Evolutionary conservation across 2,113 vertebrate genomes (phyloP).

Genomic region (Silurus meridionalis): DNA sequence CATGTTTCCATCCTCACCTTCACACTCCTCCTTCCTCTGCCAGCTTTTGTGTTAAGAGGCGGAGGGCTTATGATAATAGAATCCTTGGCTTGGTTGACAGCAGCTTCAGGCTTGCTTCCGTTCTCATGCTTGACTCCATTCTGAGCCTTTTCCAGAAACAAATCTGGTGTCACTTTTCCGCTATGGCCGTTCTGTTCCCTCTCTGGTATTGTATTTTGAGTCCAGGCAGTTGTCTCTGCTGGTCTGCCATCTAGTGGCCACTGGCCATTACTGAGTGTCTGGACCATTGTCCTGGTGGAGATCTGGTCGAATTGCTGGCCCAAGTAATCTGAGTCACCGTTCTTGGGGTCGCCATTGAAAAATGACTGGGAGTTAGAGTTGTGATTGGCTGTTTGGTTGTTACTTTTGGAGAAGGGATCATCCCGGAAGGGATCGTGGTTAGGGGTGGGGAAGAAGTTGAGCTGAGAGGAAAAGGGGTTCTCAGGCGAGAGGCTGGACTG

Average conservation of each 20-base stretch:
- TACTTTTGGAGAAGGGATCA: constrained; percentile 78
- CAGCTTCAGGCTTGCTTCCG: constrained; percentile 52
- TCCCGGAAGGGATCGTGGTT: constrained; percentile 86
- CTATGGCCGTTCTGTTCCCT: constrained; percentile 71
- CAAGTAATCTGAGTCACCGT: constrained; percentile 77
- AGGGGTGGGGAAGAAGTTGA: constrained; percentile 85
- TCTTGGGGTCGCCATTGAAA: constrained; percentile 64
- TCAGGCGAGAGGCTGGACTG: constrained; percentile 71
- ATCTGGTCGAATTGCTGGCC: constrained; percentile 84
- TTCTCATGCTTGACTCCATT: constrained; percentile 68
- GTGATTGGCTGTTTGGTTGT: constrained; percentile 69
- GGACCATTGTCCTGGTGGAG: constrained; percentile 78
- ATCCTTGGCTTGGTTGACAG: constrained; percentile 68
- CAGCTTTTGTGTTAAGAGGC: constrained; percentile 82
- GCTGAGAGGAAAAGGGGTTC: constrained; percentile 76
- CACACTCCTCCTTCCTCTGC: constrained; percentile 81
- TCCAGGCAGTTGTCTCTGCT: constrained; percentile 45
- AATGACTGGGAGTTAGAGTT: constrained; percentile 58
- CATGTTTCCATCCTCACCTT: constrained; percentile 74
- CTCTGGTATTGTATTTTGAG: constrained; percentile 67
- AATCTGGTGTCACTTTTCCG: constrained; percentile 61
- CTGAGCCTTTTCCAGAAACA: constrained; percentile 70
- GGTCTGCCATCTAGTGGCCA: constrained; percentile 70
- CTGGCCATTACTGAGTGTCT: constrained; percentile 66
- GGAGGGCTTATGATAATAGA: constrained; percentile 83